Evolutionary conservation across 1,140 invertebrate species (phyloP), one percentile per base, ranked within the genome.

Genomic region (Heliothis virescens): DNA sequence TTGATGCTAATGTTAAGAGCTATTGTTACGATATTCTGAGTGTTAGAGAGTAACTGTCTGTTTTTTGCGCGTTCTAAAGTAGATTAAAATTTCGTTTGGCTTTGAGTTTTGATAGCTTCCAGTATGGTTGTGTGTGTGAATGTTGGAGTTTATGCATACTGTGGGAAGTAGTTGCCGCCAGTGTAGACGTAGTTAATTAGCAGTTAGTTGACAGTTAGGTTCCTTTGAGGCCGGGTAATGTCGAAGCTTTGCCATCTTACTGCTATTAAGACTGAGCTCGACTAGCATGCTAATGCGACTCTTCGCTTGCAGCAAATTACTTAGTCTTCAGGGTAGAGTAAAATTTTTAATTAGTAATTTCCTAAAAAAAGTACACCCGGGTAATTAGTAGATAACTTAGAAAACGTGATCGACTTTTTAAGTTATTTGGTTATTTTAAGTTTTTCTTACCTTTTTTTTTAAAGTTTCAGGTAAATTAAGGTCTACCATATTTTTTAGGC

Each of bases 1-100:
- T 93, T 93, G 90, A 89, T 86, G 89, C 85, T 85, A 86, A 90
- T 92, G 89, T 91, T 91, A 89, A 84, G 85, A 89, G 82, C 85
- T 84, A 90, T 92, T 93, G 87, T 92, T 90, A 90, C 85, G 87
- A 83, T 91, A 89, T 90, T 87, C 80, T 74, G 84, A 84, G 59
- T 48, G 82, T 84, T 79, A 71, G 60, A 55, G 57, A 80, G 57
- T 65, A 53, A 73, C 50, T 53, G 57, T 52, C n/a, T 72, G 47
- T 41, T 72, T 74, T 79, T 74, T 80, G 52, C 78, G 74, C 59
- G 60, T 65, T 78, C 34, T 48, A 77, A 80, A 67, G 69, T 77
- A 82, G 59, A 80, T 80, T 82, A 80, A 82, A 83, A 85, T 83
- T 76, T 71, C 55, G 57, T 21, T 50, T 69, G 21, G 47, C 59